Conservation (phyloP, 2,888 invertebrate genomes). For the Eupeodes latifasciatus region DNA sequence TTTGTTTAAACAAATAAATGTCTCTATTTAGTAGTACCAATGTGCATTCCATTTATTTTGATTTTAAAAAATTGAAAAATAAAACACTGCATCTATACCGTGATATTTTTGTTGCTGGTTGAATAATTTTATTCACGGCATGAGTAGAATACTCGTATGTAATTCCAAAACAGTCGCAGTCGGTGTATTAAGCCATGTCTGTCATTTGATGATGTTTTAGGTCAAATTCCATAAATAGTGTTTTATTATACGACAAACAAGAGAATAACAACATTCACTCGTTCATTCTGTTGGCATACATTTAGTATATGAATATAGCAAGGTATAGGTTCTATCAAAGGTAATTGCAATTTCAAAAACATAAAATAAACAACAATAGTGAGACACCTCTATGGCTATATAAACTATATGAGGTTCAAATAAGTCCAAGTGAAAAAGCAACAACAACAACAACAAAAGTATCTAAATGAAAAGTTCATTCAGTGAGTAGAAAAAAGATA, state of each 20-base stretch:
- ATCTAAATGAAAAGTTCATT: constrained; percentile 29
- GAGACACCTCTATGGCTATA: constrained; percentile 48
- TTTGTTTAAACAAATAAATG: constrained; percentile 1
- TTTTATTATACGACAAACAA: constrained; percentile 60
- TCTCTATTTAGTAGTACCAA: constrained; percentile 14
- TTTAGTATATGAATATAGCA: background rate
- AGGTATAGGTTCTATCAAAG: constrained; percentile 30
- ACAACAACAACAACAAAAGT: background rate
- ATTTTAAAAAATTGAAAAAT: background rate
- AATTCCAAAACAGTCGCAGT: background rate
- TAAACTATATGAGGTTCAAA: constrained; percentile 16
- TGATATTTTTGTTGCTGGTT: constrained; percentile 5
- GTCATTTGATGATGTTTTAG: constrained; percentile 69
- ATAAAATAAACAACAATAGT: constrained; percentile 26
- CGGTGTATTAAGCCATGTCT: constrained; percentile 41
- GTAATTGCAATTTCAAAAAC: constrained; percentile 31
- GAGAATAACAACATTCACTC: constrained; percentile 66
- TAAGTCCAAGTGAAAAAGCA: constrained; percentile 5
- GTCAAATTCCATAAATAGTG: constrained; percentile 71
- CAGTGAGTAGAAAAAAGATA: background rate
- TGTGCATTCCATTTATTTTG: constrained; percentile 16
- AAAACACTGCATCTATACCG: background rate
- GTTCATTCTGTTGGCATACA: constrained; percentile 65
- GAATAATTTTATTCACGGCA: constrained; percentile 14
- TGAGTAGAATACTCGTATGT: background rate